These are phyloP conservation scores for Hirtodrosophila duncani DNA, from an alignment of 2,888 invertebrate genomes.

Conservation along the genomic window DNA sequence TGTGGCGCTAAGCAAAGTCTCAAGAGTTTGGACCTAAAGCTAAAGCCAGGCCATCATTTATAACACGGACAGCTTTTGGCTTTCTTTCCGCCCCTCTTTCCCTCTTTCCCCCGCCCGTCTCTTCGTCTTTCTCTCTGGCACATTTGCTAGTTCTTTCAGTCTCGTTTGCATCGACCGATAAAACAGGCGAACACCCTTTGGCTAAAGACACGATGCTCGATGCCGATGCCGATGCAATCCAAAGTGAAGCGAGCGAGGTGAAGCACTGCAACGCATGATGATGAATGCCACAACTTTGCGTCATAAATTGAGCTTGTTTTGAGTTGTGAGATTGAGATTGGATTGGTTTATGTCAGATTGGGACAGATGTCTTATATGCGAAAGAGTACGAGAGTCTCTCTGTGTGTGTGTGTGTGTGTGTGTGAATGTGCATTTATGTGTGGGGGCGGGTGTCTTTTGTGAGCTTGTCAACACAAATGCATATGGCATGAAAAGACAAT, in stretches of 20 bases:
- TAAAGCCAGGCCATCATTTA: slow-evolving; percentile 47
- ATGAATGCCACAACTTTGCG: slow-evolving; percentile 43
- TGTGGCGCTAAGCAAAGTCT: slow-evolving; percentile 59
- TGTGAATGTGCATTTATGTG: not conserved
- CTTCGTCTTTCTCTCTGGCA: slow-evolving; percentile 13
- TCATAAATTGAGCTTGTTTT: slow-evolving; percentile 45
- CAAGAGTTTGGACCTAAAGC: slow-evolving; percentile 15
- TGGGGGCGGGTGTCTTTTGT: slow-evolving; percentile 24
- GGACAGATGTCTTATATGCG: no score
- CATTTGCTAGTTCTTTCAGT: slow-evolving; percentile 38
- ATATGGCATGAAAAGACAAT: slow-evolving; percentile 14
- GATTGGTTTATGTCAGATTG: not conserved
- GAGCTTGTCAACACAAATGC: slow-evolving; percentile 31
- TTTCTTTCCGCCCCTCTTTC: slow-evolving; percentile 19
- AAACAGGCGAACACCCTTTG: slow-evolving; percentile 31
- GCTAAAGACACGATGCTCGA: no score
- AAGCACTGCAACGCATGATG: slow-evolving; percentile 36
- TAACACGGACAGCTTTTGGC: slow-evolving; percentile 43
- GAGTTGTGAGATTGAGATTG: slow-evolving; percentile 4
- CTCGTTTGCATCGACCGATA: slow-evolving; percentile 32
- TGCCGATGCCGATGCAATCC: no score
- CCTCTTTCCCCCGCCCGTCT: not conserved
- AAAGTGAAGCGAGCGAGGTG: no score
- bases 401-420: not conserved
- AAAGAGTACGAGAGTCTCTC: no score